Evolutionary conservation across 1,140 invertebrate genomes (phyloP).

Genomic region (Rhopalosiphum maidis): DNA sequence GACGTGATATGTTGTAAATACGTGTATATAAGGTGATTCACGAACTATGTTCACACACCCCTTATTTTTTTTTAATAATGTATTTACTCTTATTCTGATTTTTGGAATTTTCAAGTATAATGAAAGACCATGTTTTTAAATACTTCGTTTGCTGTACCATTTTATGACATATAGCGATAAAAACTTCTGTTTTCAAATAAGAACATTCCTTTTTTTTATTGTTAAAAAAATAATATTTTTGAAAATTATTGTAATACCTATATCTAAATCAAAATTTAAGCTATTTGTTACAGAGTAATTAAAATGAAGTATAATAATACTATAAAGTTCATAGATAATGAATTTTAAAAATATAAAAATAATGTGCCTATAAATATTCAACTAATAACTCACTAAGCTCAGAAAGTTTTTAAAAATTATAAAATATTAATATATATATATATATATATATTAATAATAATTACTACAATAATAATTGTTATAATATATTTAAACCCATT

Average conservation of each 20-base stretch:
- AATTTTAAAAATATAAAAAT: too few species aligned
- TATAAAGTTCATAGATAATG: too few species aligned
- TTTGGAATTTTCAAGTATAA: neutral
- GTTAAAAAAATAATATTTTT: neutral
- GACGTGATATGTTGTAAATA: neutral
- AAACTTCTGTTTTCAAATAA: neutral
- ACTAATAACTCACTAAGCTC: neutral
- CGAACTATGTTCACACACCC: fast-evolving
- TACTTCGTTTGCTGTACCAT: neutral
- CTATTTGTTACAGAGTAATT: too few species aligned
- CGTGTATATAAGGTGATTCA: neutral
- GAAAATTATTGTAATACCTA: neutral
- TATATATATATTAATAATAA: neutral
- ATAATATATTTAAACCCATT: neutral
- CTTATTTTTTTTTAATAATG: neutral
- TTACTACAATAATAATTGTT: neutral
- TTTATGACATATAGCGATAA: too few species aligned
- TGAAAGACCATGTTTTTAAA: neutral
- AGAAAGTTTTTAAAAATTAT: neutral
- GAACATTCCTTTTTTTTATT: neutral
- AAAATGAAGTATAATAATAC: too few species aligned
- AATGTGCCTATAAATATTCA: too few species aligned
- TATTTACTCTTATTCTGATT: neutral
- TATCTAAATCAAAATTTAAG: neutral
- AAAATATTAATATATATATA: neutral